Evolutionary conservation across 2,113 vertebrate species (phyloP), one percentile per base, ranked within the genome.

Genomic region (Ictidomys tridecemlineatus): DNA sequence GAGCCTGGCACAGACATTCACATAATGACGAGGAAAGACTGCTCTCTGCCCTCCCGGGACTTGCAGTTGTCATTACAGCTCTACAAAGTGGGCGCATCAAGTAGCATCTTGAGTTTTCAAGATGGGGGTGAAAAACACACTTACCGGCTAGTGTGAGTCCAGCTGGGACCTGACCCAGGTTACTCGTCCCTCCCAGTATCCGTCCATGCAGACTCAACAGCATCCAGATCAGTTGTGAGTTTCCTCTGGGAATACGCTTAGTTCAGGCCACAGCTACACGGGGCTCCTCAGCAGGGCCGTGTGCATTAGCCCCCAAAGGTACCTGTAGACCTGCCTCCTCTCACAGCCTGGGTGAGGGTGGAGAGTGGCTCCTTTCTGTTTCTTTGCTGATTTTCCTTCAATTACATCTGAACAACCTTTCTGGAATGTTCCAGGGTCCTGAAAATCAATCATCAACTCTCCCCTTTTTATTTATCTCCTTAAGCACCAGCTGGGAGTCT

Each of bases 341-440:
- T 79, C 82, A 34, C 13, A 69, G 61, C 30, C 56, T 87, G 48
- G 72, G 2, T 17, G n/a, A 67, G n/a, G 18, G 53, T 73, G 18
- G 24, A 77, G 63, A 83, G 13, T 17, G 30, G 74, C 37, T 56
- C 20, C 32, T n/a, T 78, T 76, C 56, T 87, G 58, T 67, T 76
- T 91, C 70, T 96, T 56, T 72, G 67, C 51, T 45, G 77, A 91
- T 56, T 85, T 77, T 56, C 24, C 84, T 77, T 94, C 72, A 37
- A 45, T 18, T 48, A 17, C 24, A 37, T 93, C 72, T n/a, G 39
- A 58, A 63, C 30, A 78, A 45, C 2, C 58, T 95, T 85, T 95
- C 82, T 42, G 42, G 63, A 65, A 91, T 39, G 48, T 67, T 30
- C 32, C 42, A 53, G 22, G 42, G 65, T 69, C 58, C 51, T 93